Base-by-base conservation (phyloP, 2,888 invertebrate genomes). In the Parasteatoda lunata region DNA sequence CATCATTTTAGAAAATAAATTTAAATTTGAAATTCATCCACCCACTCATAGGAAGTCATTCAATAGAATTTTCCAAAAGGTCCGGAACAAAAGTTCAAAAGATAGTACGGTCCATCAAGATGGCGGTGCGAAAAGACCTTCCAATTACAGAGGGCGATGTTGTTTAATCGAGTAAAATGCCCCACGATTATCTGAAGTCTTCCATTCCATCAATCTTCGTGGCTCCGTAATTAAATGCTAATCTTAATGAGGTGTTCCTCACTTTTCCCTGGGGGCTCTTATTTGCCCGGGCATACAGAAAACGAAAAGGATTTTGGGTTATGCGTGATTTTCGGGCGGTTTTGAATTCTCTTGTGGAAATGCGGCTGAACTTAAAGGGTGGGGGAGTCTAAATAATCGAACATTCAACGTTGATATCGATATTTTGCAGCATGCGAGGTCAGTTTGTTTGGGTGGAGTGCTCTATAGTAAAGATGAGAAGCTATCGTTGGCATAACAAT, bases 311-410 rank as follows among this genome's bases (percentile, higher is more conserved):
- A 70, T 15, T 72, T 75, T 54, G 30, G 1, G 97, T 97, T 89
- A 97, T 96, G 94, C 95, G 91, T 84, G 89, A 83, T 78, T 83
- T 86, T 77, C 69, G 68, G 73, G 73, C 15, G 70, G 76, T 71
- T 79, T 72, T 30, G 90, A 89, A 76, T 96, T 89, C 95, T 70
- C 54, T n/a, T 95, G 85, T 95, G 94, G 11, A 97, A 92, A 30
- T 94, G 93, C 95, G 96, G 70, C 95, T 95, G 88, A 95, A 95
- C 89, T 94, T 93, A 11, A 96, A 95, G 89, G 70, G 85, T 51
- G 76, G 76, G 49, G 65, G 76, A 45, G 47, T n/a, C 52, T 15
- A 70, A 59, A 65, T 68, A 68, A 77, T 77, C 77, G 75, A 69
- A 54, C 70, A 48, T 77, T 66, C 68, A 65, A 54, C 30, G 11